Percentiles rank a stretch among this genome's conserved stretches.
These are phyloP conservation scores for Heliopora coerulea DNA, from an alignment of 92 coral and sea anemone genomes.

Conservation along the genomic window DNA sequence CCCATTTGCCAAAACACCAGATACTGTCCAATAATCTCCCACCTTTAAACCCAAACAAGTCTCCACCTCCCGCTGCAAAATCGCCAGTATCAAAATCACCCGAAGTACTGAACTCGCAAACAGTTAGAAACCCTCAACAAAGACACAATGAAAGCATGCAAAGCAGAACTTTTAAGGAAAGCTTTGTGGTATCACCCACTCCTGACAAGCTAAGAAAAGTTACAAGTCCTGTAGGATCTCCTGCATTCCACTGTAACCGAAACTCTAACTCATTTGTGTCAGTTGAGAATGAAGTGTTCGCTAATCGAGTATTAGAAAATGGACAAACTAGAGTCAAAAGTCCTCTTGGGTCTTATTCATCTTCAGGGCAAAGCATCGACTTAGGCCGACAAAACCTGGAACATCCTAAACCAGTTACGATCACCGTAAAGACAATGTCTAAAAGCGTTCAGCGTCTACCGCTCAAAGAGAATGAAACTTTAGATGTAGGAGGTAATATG, in stretches of 20 bases:
- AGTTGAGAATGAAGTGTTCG: neutral
- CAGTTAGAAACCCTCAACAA: neutral
- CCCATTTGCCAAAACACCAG: neutral
- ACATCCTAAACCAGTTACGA: conserved; percentile 15
- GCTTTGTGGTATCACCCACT: neutral
- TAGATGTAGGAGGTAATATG: neutral
- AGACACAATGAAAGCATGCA: neutral
- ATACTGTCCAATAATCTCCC: conserved; percentile 17
- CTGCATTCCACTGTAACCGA: neutral
- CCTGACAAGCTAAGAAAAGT: conserved; percentile 11
- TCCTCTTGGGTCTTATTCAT: neutral
- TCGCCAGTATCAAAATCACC: conserved; percentile 8
- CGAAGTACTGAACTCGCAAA: neutral
- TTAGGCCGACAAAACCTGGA: neutral
- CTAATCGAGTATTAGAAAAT: conserved; percentile 5
- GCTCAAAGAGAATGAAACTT: neutral
- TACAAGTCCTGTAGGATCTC: neutral
- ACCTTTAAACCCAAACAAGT: neutral
- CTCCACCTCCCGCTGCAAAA: conserved; percentile 4
- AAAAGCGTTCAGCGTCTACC: neutral
- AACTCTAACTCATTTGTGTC: neutral
- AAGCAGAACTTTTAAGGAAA: neutral
- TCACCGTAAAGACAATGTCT: conserved; percentile 13
- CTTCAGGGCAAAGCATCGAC: neutral
- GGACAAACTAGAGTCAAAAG: neutral